phyloP scores from a whole-genome alignment of 2,888 invertebrate genomes.

The Mesorhabditis spiculigera region DNA sequence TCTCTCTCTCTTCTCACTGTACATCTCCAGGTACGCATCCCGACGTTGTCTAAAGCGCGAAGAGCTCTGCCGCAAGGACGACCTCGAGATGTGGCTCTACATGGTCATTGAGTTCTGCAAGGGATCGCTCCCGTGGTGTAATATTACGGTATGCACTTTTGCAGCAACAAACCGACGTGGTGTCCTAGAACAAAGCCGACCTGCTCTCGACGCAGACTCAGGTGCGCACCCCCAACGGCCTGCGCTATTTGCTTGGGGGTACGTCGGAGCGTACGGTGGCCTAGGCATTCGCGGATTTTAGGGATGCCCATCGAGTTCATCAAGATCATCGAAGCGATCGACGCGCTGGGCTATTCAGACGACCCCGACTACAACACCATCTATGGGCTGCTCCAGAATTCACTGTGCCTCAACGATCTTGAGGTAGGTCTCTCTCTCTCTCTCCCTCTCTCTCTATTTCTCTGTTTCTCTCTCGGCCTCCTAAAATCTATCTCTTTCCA shows the following conservation, averaged over 20 bases:
- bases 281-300: not conserved
- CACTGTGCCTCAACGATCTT: constrained; percentile 9
- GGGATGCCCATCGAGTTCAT: constrained; percentile 16
- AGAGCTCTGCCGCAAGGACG: constrained; percentile 16
- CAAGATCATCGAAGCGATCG: constrained; percentile 15
- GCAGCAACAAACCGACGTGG: not conserved
- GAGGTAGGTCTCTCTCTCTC: not conserved
- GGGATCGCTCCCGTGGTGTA: constrained; percentile 17
- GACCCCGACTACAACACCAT: constrained; percentile 15
- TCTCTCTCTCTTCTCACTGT: not conserved
- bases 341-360: constrained; percentile 17
- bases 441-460: too few species aligned
- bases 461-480: too few species aligned
- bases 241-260: too few species aligned
- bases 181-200: too few species aligned
- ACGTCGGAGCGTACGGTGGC: too few species aligned
- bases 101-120: constrained; percentile 18
- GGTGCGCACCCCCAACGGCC: too few species aligned
- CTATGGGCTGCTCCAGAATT: constrained; percentile 15
- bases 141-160: not conserved
- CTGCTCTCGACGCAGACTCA: too few species aligned
- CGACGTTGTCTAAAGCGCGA: constrained; percentile 12
- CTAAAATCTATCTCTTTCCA: not conserved
- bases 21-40: constrained; percentile 15
- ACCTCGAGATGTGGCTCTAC: constrained; percentile 20